Base-by-base conservation (phyloP, 2,888 invertebrate species). In the Galeruca laticollis region DNA sequence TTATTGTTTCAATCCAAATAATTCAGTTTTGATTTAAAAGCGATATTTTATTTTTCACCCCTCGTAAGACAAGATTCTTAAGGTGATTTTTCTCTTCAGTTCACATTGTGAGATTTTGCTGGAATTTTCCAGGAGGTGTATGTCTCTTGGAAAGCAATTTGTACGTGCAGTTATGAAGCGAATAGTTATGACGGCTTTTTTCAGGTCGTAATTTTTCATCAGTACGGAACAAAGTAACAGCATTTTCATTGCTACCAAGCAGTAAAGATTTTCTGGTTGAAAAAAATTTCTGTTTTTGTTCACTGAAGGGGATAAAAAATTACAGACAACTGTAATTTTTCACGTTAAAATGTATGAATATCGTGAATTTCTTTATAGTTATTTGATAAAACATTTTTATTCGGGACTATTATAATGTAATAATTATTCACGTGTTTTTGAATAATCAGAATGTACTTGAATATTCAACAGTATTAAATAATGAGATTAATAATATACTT, bases 71-170 rank as follows among this genome's bases (percentile, higher is more conserved):
- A 20, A 60, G 8, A 13, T 60, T 31, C 60, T 21, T 10, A 13
- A n/a, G 20, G 18, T 49, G 20, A 49, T 18, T 49, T n/a, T n/a
- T 49, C 47, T 47, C 33, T 15, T n/a, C 21, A 40, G n/a, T 47
- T 15, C 21, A 31, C 47, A 60, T 43, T 60, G 26, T 40, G 20
- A 3, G 52, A 31, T 54, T 64, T 56, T 56, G 56, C 31, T 31
- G 43, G 56, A 56, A 64, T 52, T 37, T 63, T 18, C 20, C n/a
- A 51, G 33, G 43, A 61, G 61, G 33, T 60, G 52, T 43, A 47
- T 64, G 56, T 57, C 65, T 65, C 47, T 57, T 54, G 47, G 52
- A 37, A 63, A 70, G 67, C 70, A 67, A 70, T 67, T 70, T 70
- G 63, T 63, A 70, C 66, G 67, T 67, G 59, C 51, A 70, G 62